Base-by-base conservation (phyloP, 2,888 invertebrate genomes). In the Campoplex capitator region DNA sequence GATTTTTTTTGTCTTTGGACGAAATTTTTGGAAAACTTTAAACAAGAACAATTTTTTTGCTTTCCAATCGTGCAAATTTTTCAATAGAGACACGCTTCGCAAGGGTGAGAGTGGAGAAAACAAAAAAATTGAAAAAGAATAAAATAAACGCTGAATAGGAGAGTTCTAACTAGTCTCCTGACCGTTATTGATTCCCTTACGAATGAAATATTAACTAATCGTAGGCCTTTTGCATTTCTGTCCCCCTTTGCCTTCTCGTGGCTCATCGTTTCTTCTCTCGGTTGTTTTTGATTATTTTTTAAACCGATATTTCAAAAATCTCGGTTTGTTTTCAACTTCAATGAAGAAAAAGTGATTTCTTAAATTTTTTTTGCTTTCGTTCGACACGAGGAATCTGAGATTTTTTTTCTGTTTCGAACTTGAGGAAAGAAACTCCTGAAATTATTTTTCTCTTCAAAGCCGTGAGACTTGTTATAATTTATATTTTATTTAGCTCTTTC, bases 401-500 rank as follows among this genome's bases (percentile, higher is more conserved):
- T 45, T 11, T 45, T 45, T 13, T 13, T 45, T 45, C 45, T n/a
- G n/a, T 7, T 51, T 18, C 7, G 18, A 18, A 51, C 7, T 51
- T n/a, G 51, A 51, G 0, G 18, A 16, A 51, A 51, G 16, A 48
- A 48, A 2, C 13, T 48, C 4, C 51, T 16, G 18, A 51, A 51
- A 1, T 3, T 18, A 16, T n/a, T n/a, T 58, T 6, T 32, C 32
- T 16, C 6, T 16, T 32, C 23, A 28, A 58, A 45, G 13, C 45
- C 45, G 45, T 9, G 45, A 45, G 11, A 45, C 45, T 45, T 45
- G 45, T 45, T 45, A 45, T 11, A 45, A 56, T 56, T 65, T 65
- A 67, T 18, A 85, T 70, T 54, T 87, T 77, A 89, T 90, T 91
- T 90, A 88, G 88, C 90, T 88, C 89, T 91, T 90, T 91, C 89